Conservation (phyloP, 2,113 vertebrate species). For the Centropristis striata region DNA sequence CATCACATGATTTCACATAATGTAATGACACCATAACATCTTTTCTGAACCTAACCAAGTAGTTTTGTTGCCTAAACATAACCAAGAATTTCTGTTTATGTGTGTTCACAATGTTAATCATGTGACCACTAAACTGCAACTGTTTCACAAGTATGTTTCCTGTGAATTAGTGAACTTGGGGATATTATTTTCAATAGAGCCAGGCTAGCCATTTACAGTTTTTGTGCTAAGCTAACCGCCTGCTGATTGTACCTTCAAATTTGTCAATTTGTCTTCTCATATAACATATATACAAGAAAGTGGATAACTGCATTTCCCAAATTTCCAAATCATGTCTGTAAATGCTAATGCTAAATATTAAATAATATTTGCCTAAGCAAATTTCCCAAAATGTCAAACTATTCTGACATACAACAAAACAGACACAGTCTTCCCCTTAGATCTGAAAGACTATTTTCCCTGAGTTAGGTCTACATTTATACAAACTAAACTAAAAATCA, state of each 20-base stretch:
- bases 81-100: too few relatives aligned
- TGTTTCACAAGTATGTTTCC: too few relatives aligned
- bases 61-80: not conserved
- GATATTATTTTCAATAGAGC: not conserved
- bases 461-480: not conserved
- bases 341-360: too few relatives aligned
- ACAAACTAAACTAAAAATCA: not conserved
- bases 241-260: not conserved
- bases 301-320: not conserved
- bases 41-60: too few relatives aligned
- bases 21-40: too few relatives aligned
- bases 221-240: not conserved
- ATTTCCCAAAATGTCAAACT: not conserved
- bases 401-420: not conserved
- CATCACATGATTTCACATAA: too few relatives aligned
- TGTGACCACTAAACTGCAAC: too few relatives aligned
- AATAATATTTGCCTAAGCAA: too few relatives aligned
- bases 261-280: too few relatives aligned
- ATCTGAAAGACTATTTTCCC: not conserved
- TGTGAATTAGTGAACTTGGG: too few relatives aligned
- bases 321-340: not conserved
- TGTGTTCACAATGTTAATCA: too few relatives aligned
- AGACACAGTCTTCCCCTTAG: not conserved
- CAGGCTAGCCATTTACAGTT: not conserved
- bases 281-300: not conserved